These are phyloP conservation scores for Halcyon chelicuti DNA, from an alignment of 2,797 vertebrate genomes.

Conservation along the genomic window DNA sequence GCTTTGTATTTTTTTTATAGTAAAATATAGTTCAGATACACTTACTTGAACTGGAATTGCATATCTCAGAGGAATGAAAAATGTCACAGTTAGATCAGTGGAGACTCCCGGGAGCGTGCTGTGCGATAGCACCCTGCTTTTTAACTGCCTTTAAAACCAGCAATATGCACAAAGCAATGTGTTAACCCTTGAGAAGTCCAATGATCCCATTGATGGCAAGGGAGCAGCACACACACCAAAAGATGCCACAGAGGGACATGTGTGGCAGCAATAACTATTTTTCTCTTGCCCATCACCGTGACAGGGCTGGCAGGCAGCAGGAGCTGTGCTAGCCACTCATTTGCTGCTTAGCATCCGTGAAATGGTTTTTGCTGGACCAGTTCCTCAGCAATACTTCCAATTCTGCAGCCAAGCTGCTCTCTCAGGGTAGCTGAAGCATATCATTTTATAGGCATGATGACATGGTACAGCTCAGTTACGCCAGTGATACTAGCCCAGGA, in stretches of 20 bases:
- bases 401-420: background rate
- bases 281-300: fast-evolving
- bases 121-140: background rate
- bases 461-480: fast-evolving
- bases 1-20: background rate
- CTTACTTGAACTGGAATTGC: background rate
- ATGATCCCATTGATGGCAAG: background rate
- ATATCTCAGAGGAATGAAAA: background rate
- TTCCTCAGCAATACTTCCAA: background rate
- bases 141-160: background rate
- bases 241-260: background rate
- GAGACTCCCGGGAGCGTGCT: fast-evolving
- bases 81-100: background rate
- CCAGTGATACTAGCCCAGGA: background rate
- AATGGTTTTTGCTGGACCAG: background rate
- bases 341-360: background rate
- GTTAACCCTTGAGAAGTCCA: background rate
- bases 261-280: background rate
- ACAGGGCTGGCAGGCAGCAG: background rate
- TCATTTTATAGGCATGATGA: fast-evolving
- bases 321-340: background rate
- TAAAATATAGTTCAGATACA: fast-evolving
- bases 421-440: background rate
- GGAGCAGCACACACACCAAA: background rate
- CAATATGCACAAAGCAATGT: background rate